Evolutionary conservation across 2,797 vertebrate genomes (phyloP).

Genomic region (Falco concolor): DNA sequence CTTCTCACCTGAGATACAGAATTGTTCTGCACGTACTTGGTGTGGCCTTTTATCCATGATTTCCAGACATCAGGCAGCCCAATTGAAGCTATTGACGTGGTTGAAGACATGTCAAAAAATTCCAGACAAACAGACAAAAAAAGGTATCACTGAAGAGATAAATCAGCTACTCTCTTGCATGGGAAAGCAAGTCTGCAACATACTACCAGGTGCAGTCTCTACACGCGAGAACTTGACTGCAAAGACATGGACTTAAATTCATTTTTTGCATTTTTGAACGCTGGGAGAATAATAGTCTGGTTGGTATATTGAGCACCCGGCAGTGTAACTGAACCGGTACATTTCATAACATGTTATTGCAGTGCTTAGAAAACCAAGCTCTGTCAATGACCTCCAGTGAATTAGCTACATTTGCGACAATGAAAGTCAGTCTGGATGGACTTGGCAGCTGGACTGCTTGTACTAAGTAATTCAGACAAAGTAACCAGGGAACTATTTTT

Average conservation of each 20-base stretch:
- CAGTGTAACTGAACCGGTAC: background rate
- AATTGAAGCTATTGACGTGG: background rate
- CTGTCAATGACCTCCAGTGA: background rate
- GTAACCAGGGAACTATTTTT: background rate
- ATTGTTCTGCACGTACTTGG: background rate
- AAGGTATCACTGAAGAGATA: background rate
- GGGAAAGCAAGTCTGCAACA: background rate
- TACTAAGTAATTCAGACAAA: background rate
- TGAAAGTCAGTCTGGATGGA: background rate
- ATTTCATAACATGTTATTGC: background rate
- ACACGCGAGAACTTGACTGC: rapidly evolving
- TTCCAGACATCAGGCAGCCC: background rate
- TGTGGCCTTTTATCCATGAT: background rate
- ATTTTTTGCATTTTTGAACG: background rate
- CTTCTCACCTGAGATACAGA: background rate
- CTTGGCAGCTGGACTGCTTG: background rate
- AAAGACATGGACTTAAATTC: background rate
- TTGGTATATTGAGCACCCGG: background rate
- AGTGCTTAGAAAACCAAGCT: background rate
- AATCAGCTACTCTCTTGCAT: background rate
- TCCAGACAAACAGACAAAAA: background rate
- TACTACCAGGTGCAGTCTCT: background rate
- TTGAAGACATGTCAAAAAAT: background rate
- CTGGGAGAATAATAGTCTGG: background rate
- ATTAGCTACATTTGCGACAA: background rate